A percentile compares a stretch with the other conserved stretches of the same genome.
Conservation (phyloP, 2,888 invertebrate species). For the Pogonocherus hispidulus region DNA sequence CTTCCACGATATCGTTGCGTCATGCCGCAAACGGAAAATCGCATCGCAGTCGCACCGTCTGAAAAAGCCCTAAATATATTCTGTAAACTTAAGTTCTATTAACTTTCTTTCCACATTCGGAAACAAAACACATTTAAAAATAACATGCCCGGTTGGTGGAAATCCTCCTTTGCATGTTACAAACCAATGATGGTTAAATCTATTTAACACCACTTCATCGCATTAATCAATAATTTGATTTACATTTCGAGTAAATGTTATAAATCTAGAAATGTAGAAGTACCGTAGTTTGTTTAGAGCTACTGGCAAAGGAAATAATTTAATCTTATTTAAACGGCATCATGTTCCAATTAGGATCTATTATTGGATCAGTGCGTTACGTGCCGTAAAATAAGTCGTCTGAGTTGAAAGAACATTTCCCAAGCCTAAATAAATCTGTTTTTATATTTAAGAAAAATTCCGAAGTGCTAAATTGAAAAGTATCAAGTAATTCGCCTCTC, state of each 20-base stretch:
- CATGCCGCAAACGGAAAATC: too few species aligned
- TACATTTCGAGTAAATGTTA: neutral
- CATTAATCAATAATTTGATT: too few species aligned
- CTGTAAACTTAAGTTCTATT: too few species aligned
- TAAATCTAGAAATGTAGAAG: neutral
- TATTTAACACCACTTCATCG: too few species aligned
- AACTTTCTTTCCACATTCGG: too few species aligned
- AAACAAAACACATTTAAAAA: too few species aligned
- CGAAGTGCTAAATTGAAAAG: neutral
- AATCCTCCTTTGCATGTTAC: too few species aligned
- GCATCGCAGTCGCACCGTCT: too few species aligned
- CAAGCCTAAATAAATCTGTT: conserved; percentile 14
- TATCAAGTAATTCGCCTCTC: conserved; percentile 6
- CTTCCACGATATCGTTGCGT: too few species aligned
- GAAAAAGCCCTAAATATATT: too few species aligned
- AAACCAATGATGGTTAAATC: too few species aligned
- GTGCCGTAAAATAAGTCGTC: neutral
- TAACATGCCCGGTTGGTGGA: too few species aligned
- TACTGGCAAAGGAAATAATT: neutral
- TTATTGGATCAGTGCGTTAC: conserved; percentile 13
- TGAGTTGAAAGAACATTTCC: neutral
- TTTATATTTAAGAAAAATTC: conserved; percentile 17
- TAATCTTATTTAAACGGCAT: neutral
- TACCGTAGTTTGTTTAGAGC: neutral
- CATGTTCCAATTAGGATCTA: conserved; percentile 4